Conservation (phyloP, 2,113 vertebrate genomes). For the Ictalurus furcatus region DNA sequence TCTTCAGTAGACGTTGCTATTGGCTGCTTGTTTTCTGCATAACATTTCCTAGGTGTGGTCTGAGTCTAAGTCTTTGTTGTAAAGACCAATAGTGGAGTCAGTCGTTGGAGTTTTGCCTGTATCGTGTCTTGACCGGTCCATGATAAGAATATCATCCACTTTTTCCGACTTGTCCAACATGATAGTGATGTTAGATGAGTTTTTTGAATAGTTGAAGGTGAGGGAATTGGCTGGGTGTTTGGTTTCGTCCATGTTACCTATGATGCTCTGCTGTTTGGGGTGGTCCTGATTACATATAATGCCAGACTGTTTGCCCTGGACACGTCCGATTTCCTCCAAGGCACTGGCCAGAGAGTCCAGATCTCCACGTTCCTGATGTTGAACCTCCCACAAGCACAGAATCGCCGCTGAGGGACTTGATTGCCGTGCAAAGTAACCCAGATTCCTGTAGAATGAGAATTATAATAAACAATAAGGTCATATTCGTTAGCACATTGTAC, state of each 20-base stretch:
- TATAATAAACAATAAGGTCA: constrained; percentile 40
- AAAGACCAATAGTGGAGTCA: constrained; percentile 56
- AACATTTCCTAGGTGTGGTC: constrained; percentile 60
- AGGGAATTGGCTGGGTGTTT: not conserved
- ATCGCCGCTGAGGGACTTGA: constrained; percentile 91
- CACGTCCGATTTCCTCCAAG: constrained; percentile 94
- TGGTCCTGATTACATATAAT: constrained; percentile 75
- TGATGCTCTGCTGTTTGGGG: constrained; percentile 8
- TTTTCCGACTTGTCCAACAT: constrained; percentile 11
- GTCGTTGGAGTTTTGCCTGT: constrained; percentile 86
- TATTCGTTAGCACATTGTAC: not conserved
- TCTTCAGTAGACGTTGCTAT: constrained; percentile 10
- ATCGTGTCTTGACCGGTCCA: constrained; percentile 34
- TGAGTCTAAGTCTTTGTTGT: constrained; percentile 58
- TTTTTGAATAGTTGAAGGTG: constrained; percentile 1
- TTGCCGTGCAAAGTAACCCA: constrained; percentile 92
- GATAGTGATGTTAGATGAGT: constrained; percentile 9
- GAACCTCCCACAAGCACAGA: constrained; percentile 96
- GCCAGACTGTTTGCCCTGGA: constrained; percentile 80
- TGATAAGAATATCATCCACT: constrained; percentile 11
- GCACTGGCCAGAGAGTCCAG: constrained; percentile 95
- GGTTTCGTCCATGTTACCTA: not conserved
- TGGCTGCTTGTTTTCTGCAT: not conserved
- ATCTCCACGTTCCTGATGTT: constrained; percentile 89
- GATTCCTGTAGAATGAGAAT: constrained; percentile 75